phyloP scores from a whole-genome alignment of 2,113 vertebrate species.

The Lagopus muta region DNA sequence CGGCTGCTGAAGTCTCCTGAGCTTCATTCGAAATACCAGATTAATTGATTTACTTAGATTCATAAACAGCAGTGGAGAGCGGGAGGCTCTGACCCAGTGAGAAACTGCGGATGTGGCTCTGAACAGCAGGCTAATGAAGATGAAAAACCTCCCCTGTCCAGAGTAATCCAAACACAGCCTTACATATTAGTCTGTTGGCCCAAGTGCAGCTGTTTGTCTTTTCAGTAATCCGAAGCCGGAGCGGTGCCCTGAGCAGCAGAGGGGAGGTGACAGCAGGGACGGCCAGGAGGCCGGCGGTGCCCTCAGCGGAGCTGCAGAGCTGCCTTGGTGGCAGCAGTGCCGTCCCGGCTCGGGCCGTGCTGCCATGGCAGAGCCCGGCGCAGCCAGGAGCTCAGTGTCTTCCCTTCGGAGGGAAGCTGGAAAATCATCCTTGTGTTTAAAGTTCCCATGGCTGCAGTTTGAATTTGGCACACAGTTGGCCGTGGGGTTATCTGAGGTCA shows the following conservation, averaged over 20 bases:
- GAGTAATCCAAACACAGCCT: constrained; percentile 37
- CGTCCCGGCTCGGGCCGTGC: rapidly evolving
- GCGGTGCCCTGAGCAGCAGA: background rate
- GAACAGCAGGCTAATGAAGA: constrained; percentile 56
- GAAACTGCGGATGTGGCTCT: background rate
- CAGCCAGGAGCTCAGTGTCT: background rate
- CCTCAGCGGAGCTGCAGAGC: rapidly evolving
- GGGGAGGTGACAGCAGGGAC: background rate
- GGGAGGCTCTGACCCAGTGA: constrained; percentile 22
- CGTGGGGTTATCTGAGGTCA: constrained; percentile 66
- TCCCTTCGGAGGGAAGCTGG: background rate
- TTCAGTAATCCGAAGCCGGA: background rate
- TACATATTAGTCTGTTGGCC: constrained; percentile 12
- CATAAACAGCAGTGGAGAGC: background rate
- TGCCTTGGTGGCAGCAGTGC: background rate
- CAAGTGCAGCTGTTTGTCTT: constrained; percentile 59
- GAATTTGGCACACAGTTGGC: constrained; percentile 43
- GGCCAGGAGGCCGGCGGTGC: background rate
- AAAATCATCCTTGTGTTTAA: constrained; percentile 45
- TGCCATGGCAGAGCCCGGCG: rapidly evolving
- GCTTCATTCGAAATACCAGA: background rate
- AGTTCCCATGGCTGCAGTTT: constrained; percentile 70
- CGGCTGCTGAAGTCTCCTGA: background rate
- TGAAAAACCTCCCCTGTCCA: constrained; percentile 31
- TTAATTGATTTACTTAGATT: constrained; percentile 41